Conservation (phyloP, 2,888 invertebrate species). For the Melieria omissa region DNA sequence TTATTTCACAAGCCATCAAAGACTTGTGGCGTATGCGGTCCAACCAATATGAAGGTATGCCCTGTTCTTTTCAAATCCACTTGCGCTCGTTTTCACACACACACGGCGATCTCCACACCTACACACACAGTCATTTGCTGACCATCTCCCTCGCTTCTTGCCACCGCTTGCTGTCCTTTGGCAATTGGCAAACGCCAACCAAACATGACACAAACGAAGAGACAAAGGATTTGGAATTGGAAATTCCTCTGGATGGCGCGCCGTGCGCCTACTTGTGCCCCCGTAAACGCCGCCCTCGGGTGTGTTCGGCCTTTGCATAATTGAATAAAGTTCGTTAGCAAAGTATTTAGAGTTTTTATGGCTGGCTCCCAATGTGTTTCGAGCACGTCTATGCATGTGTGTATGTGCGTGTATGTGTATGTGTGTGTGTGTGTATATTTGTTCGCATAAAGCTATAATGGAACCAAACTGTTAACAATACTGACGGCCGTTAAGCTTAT, state of each 20-base stretch:
- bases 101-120: no score
- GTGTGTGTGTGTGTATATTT: neutral
- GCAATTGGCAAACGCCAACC: neutral
- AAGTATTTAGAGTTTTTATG: conserved; percentile 41
- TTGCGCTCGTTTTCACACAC: neutral
- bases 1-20: no score
- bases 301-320: conserved; percentile 40
- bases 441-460: conserved; percentile 29
- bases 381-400: neutral
- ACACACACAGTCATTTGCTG: no score
- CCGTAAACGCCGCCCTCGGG: conserved; percentile 7
- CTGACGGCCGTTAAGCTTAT: conserved; percentile 40
- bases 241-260: conserved; percentile 1
- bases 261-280: neutral
- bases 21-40: no score
- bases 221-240: conserved; percentile 2
- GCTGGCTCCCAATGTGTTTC: conserved; percentile 2
- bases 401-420: neutral
- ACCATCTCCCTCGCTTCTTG: no score
- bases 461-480: conserved; percentile 36
- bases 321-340: conserved; percentile 46
- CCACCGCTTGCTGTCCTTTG: no score
- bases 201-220: neutral
- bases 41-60: no score
- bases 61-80: no score